Evolutionary conservation across 1,140 invertebrate genomes (phyloP), one percentile per base, ranked within the genome.

Genomic region (Triops longicaudatus): DNA sequence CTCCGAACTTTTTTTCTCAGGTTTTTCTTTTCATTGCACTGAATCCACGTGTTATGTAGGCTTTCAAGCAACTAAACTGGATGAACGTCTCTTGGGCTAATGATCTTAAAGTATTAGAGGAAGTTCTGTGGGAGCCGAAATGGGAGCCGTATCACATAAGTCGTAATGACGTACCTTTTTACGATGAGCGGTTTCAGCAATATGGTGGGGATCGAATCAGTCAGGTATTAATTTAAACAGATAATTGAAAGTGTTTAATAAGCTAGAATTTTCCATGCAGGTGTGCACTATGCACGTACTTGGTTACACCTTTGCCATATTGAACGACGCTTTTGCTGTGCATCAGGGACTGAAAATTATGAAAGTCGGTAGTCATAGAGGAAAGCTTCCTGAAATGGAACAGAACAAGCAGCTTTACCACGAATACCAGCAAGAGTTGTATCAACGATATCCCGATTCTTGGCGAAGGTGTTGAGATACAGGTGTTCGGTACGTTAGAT

Each of bases 81-180:
- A 63, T 63, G 50, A 63, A 63, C 14, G 50, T 63, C 22, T 14
- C 50, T 63, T 63, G 50, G 50, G 50, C 50, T 22, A 63, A 63
- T 63, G 50, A 63, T 1, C 14, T 63, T 6, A 17, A 63, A 63
- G 50, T 63, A 17, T 22, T 63, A 22, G 50, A 63, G 22, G 50
- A 63, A 22, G 50, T 63, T 63, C 11, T 63, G 5, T 63, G 50
- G 50, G 50, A 63, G 7, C 86, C 88, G 81, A 87, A 87, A 0
- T 90, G 88, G 87, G 89, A 90, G 80, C 89, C 89, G 4, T 89
- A 89, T 81, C 89, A 86, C 81, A 88, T 90, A 77, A 81, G 83
- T 27, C 79, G 82, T 6, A 87, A 86, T 77, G 81, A 81, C 43
- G 83, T 85, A 5, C 88, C 89, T 17, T 81, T 84, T 26, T 89